Percentiles rank a stretch among this genome's conserved stretches.
phyloP scores from a whole-genome alignment of 2,888 invertebrate species.

The Orthosia cruda region DNA sequence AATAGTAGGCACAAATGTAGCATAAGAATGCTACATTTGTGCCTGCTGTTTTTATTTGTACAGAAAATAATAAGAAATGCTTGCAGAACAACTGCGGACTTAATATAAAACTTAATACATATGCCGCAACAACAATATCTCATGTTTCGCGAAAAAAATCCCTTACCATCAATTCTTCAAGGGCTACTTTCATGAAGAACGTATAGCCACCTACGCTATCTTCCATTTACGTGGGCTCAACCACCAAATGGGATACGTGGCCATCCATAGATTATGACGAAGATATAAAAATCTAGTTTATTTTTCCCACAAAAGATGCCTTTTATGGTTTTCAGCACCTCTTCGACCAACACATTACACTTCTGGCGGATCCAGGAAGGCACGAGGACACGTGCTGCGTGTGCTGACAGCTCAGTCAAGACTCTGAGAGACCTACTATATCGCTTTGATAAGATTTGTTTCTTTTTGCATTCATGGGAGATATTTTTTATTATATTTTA shows the following conservation, averaged over 20 bases:
- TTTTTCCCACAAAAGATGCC: not conserved
- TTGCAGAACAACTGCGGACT: slow-evolving; percentile 28
- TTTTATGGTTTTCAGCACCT: slow-evolving; percentile 16
- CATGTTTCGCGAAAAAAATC: slow-evolving; percentile 38
- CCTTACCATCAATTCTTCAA: slow-evolving; percentile 41
- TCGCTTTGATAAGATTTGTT: no score
- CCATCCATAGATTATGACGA: slow-evolving; percentile 19
- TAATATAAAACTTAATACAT: slow-evolving; percentile 67
- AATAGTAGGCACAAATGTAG: no score
- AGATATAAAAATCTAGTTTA: slow-evolving; percentile 26
- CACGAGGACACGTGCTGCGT: no score
- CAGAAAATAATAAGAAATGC: slow-evolving; percentile 26
- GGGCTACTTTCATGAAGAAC: not conserved
- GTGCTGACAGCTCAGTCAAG: no score
- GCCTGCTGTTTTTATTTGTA: not conserved
- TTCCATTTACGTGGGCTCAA: slow-evolving; percentile 10
- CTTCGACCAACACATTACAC: not conserved
- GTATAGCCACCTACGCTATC: not conserved
- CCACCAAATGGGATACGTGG: slow-evolving; percentile 24
- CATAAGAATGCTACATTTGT: slow-evolving; percentile 9
- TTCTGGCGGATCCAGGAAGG: no score
- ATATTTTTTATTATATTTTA: no score
- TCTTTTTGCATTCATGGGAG: no score
- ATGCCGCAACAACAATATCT: slow-evolving; percentile 53
- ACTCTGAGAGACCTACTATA: no score